A percentile compares a stretch with the other conserved stretches of the same genome.
These are phyloP conservation scores for Drosophila aldrichi DNA, from an alignment of 2,888 invertebrate species.

Conservation along the genomic window DNA sequence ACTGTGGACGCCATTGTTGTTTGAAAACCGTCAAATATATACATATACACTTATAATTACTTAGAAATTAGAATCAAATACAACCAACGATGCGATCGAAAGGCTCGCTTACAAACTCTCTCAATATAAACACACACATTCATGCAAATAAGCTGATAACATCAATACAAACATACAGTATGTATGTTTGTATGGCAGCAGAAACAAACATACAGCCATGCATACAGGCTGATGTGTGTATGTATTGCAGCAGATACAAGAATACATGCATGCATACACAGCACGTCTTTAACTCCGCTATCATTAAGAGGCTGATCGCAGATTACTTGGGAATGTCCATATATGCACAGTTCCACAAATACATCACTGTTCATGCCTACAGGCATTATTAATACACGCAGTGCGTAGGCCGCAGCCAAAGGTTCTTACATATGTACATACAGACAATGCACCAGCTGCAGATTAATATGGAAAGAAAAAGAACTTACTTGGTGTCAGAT, in stretches of 20 bases:
- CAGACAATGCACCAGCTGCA: slow-evolving; percentile 14
- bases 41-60: not conserved
- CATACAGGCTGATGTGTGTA: not conserved
- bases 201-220: not conserved
- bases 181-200: not conserved
- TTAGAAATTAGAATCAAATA: slow-evolving; percentile 1
- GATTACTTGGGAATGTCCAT: slow-evolving; percentile 4
- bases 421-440: slow-evolving; percentile 2
- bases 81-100: slow-evolving; percentile 9
- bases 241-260: not conserved
- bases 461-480: slow-evolving; percentile 6
- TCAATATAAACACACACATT: not conserved
- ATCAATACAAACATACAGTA: not conserved
- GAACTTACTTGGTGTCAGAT: slow-evolving; percentile 88
- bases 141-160: slow-evolving; percentile 1
- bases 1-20: slow-evolving; percentile 36
- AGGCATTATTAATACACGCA: slow-evolving; percentile 4
- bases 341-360: slow-evolving; percentile 10
- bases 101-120: slow-evolving; percentile 1
- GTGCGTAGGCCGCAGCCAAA: slow-evolving; percentile 11
- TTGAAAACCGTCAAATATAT: slow-evolving; percentile 30
- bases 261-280: not conserved
- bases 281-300: not conserved
- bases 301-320: slow-evolving; percentile 23
- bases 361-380: slow-evolving; percentile 1